Evolutionary conservation across 2,888 invertebrate genomes (phyloP), one percentile per base, ranked within the genome.

Genomic region (Drosophila aldrichi): DNA sequence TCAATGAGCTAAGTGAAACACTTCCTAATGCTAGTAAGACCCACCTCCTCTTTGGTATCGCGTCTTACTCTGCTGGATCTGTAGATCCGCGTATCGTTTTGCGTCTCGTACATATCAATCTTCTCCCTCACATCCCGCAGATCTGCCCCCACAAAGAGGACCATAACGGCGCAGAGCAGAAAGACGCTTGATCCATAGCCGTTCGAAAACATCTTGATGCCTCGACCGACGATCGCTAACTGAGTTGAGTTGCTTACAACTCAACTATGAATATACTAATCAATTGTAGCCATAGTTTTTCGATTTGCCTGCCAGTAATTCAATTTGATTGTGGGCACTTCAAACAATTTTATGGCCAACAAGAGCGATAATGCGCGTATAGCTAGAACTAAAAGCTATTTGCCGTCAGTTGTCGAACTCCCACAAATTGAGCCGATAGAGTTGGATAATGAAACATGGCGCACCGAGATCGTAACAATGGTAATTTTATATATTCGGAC

Each of bases 81-180:
- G 10, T 32, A 5, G 25, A 25, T 25, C 8, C 25, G 9, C 10
- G 9, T n/a, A 18, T 16, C 25, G 3, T 36, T 41, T 2, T 40
- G 46, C 14, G 29, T 29, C 56, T 46, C 44, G 55, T 55, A 29
- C 36, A 46, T 55, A 29, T 62, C 46, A 32, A 55, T 32, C 38
- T 62, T 62, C 3, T 62, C 44, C 1, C 46, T 36, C 43, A 38
- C 20, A 38, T 55, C 55, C 7, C 3, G 20, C 14, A 55, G 10
- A 34, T 82, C 74, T 25, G 69, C 65, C 32, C 69, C 74, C 14
- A 84, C 77, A 6, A 82, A 68, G 8, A 29, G 8, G 16, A 81
- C 80, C 22, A 75, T 79, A 34, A 89, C 43, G 18, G 72, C 75
- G 83, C 81, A 91, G 48, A 72, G 49, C 8, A 91, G 38, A 5